Conservation (phyloP, 2,797 vertebrate genomes). For the Danio albolineatus region DNA sequence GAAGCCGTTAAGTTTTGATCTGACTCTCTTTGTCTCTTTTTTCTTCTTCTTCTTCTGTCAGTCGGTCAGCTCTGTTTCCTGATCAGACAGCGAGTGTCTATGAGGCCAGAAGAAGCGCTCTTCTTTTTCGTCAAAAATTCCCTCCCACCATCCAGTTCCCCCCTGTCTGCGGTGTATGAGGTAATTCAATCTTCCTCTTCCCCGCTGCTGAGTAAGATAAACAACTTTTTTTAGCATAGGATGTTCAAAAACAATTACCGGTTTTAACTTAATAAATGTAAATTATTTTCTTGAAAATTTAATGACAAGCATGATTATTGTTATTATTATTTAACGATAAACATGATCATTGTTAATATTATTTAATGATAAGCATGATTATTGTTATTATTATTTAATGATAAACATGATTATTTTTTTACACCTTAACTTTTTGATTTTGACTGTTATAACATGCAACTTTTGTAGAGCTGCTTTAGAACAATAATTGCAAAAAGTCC, state of each 20-base stretch:
- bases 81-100: constrained; percentile 94
- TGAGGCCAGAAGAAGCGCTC: constrained; percentile 95
- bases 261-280: no score
- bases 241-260: background rate
- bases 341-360: no score
- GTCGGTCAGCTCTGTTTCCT: constrained; percentile 98
- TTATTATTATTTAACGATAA: no score
- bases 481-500: no score
- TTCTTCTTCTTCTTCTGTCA: constrained; percentile 76
- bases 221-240: background rate
- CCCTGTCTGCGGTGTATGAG: constrained; percentile 95
- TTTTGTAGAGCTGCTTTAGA: no score
- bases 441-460: no score
- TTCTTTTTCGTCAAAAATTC: constrained; percentile 99
- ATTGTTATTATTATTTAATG: no score
- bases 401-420: no score
- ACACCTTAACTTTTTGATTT: no score
- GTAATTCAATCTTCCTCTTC: constrained; percentile 69
- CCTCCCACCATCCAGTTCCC: constrained; percentile 94
- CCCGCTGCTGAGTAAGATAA: background rate
- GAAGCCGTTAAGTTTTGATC: background rate
- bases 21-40: background rate
- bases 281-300: no score
- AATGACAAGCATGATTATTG: no score
- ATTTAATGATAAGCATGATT: no score